Conservation (phyloP, 2,888 invertebrate species). For the Deilephila elpenor region DNA sequence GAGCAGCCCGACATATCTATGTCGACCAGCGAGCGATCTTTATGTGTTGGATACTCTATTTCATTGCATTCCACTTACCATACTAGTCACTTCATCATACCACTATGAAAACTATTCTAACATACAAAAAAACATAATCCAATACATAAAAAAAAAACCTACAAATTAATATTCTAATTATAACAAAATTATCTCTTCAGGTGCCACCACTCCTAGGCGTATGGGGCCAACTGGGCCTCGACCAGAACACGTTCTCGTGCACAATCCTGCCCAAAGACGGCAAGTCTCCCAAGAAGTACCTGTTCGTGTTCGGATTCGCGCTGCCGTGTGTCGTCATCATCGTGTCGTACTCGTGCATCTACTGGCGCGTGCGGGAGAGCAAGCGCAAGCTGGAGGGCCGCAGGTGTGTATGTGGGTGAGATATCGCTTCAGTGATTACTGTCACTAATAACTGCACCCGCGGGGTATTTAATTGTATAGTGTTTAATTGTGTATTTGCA, state of each 20-base stretch:
- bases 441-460: constrained; percentile 23
- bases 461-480: no score
- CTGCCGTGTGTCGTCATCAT: constrained; percentile 94
- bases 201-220: constrained; percentile 91
- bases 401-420: constrained; percentile 85
- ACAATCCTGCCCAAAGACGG: constrained; percentile 92
- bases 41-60: no score
- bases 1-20: no score
- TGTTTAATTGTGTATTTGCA: no score
- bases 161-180: background rate
- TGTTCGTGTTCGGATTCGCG: constrained; percentile 93
- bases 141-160: no score
- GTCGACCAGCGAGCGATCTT: no score
- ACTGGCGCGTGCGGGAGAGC: constrained; percentile 90
- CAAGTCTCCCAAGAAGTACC: constrained; percentile 91
- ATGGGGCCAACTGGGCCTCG: constrained; percentile 94
- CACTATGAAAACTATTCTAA: no score
- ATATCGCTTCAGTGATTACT: constrained; percentile 42
- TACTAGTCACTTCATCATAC: no score
- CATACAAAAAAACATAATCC: no score
- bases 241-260: constrained; percentile 93
- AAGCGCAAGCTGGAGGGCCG: constrained; percentile 89
- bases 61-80: no score
- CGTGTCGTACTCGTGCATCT: constrained; percentile 93
- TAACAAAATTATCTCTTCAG: no score